Conservation (phyloP, 2,797 vertebrate genomes). For the Trichosurus vulpecula region DNA sequence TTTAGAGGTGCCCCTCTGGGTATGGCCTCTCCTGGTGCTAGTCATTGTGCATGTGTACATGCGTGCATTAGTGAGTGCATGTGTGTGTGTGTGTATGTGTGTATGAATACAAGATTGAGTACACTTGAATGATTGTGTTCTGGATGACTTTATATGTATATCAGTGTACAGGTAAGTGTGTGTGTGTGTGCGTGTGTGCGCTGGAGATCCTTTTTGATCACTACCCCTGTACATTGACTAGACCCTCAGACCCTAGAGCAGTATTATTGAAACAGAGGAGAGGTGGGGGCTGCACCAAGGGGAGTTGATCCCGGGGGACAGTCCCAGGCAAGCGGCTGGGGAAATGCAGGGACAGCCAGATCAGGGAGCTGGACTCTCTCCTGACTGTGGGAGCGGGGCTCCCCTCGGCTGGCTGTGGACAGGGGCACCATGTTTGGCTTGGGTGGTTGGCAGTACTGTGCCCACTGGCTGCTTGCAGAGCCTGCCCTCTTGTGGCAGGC, state of each 20-base stretch:
- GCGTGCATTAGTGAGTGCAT: background rate
- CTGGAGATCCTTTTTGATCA: constrained; percentile 23
- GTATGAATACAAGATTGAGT: no score
- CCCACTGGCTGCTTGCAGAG: constrained; percentile 60
- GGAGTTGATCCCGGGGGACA: background rate
- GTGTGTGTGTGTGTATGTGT: accelerated
- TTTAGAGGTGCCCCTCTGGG: background rate
- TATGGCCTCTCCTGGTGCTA: constrained; percentile 53
- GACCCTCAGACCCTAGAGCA: constrained; percentile 76
- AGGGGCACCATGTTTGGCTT: background rate
- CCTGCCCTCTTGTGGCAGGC: constrained; percentile 35
- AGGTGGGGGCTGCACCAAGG: constrained; percentile 28
- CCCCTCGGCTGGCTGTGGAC: background rate
- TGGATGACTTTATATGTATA: background rate
- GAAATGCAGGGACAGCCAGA: constrained; percentile 67
- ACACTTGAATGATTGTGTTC: background rate
- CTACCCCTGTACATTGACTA: constrained; percentile 49
- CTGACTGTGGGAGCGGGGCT: constrained; percentile 39
- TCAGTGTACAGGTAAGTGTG: background rate
- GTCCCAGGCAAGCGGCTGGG: constrained; percentile 38
- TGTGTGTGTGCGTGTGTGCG: background rate
- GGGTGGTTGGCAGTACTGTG: constrained; percentile 30
- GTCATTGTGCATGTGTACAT: background rate
- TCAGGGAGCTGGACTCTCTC: constrained; percentile 67
- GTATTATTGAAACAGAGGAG: constrained; percentile 71